phyloP scores from a whole-genome alignment of 2,888 invertebrate genomes.

The Archips xylosteana region DNA sequence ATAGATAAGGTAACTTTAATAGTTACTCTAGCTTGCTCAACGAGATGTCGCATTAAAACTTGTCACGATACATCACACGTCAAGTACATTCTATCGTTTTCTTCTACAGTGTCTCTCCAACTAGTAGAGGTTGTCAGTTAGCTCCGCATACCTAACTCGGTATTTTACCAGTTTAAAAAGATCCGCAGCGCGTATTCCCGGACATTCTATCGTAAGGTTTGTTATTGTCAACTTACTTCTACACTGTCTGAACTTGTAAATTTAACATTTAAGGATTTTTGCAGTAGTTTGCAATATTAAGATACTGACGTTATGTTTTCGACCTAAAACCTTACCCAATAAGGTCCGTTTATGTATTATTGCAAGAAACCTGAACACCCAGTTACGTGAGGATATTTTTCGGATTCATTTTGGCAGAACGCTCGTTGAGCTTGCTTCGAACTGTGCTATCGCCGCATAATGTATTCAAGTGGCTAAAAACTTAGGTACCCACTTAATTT shows the following conservation, averaged over 20 bases:
- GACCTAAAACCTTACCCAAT: neutral
- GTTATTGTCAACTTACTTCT: neutral
- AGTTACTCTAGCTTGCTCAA: constrained; percentile 15
- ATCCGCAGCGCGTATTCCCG: too few species aligned
- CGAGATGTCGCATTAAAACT: neutral
- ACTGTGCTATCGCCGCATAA: constrained; percentile 35
- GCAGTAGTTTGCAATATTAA: neutral
- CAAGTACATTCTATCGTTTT: neutral
- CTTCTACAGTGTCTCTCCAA: too few species aligned
- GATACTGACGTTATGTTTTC: neutral
- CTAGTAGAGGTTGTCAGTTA: too few species aligned
- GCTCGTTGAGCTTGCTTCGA: constrained; percentile 34
- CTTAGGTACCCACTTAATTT: constrained; percentile 34
- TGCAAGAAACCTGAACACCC: neutral
- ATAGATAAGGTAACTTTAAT: constrained; percentile 17
- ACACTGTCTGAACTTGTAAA: neutral
- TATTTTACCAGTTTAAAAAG: too few species aligned
- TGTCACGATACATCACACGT: neutral
- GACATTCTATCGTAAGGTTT: too few species aligned
- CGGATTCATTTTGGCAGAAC: constrained; percentile 35
- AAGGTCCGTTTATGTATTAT: neutral
- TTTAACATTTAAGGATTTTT: neutral
- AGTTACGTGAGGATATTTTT: constrained; percentile 1
- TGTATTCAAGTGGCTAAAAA: constrained; percentile 41
- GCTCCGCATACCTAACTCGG: too few species aligned